Conservation (phyloP, 2,888 invertebrate species). For the Drosophila cracens region DNA sequence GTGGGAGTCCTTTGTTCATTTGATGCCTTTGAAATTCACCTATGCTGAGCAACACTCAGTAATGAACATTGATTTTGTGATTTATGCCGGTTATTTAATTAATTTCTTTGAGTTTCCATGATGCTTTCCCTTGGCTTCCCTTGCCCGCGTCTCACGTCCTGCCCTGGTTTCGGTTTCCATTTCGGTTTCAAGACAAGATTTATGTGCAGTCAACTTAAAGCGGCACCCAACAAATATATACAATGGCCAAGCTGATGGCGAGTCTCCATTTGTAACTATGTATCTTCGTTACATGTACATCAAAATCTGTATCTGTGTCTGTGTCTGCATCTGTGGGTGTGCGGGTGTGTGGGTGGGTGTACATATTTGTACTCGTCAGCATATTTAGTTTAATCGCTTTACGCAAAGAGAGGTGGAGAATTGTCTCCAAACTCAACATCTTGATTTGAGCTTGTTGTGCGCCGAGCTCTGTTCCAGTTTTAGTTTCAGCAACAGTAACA, state of each 20-base stretch:
- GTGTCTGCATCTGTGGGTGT: neutral
- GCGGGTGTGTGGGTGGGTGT: neutral
- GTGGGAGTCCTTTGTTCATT: neutral
- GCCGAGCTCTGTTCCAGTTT: neutral
- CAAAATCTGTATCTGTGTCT: constrained; percentile 14
- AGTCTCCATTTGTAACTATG: constrained; percentile 38
- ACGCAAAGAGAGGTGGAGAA: constrained; percentile 10
- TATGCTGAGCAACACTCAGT: neutral
- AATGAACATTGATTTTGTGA: constrained; percentile 36
- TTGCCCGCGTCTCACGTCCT: neutral
- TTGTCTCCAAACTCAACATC: constrained; percentile 18
- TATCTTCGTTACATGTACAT: constrained; percentile 6
- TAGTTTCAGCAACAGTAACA: neutral
- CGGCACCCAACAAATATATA: constrained; percentile 28
- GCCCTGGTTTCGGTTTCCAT: constrained; percentile 1
- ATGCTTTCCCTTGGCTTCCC: neutral
- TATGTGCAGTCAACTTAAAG: constrained; percentile 46
- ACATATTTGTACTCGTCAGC: constrained; percentile 44
- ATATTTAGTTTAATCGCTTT: constrained; percentile 59
- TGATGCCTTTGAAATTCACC: constrained; percentile 2
- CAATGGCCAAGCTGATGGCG: constrained; percentile 34
- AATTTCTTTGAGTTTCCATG: constrained; percentile 49
- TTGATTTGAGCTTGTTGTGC: neutral
- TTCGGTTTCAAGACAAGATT: constrained; percentile 36
- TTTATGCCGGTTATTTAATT: constrained; percentile 53